Evolutionary conservation across 2,797 vertebrate species (phyloP).

Genomic region (Clamator glandarius): DNA sequence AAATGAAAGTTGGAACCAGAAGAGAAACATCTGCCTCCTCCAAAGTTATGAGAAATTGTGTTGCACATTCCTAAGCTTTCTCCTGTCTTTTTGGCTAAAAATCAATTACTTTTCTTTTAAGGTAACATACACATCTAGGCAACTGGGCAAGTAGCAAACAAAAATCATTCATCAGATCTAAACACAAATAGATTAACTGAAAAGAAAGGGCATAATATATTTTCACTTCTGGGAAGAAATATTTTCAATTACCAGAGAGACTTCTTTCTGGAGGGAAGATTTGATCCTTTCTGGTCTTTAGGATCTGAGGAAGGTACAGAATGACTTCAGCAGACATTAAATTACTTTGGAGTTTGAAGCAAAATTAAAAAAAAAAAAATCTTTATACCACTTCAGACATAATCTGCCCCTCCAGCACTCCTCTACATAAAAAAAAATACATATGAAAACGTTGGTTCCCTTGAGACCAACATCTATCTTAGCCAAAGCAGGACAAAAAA

Average conservation of each 20-base stretch:
- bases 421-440: neutral
- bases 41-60: slow-evolving; percentile 73
- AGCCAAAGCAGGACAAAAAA: neutral
- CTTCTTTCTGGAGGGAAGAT: neutral
- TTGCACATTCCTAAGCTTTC: slow-evolving; percentile 76
- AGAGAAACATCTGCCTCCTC: slow-evolving; percentile 80
- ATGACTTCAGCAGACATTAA: neutral
- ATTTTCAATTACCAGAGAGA: neutral
- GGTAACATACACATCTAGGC: slow-evolving; percentile 67
- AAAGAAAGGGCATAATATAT: slow-evolving; percentile 49
- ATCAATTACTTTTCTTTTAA: slow-evolving; percentile 69
- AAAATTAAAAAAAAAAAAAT: neutral
- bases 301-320: neutral
- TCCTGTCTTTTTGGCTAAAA: slow-evolving; percentile 70
- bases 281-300: neutral
- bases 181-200: neutral
- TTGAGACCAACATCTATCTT: neutral
- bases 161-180: neutral
- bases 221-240: slow-evolving; percentile 29
- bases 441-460: neutral
- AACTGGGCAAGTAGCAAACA: slow-evolving; percentile 37
- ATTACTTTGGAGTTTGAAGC: neutral
- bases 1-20: slow-evolving; percentile 74
- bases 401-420: neutral
- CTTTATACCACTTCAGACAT: neutral